Evolutionary conservation across 2,888 invertebrate genomes (phyloP).

Genomic region (Hyposoter didymator): DNA sequence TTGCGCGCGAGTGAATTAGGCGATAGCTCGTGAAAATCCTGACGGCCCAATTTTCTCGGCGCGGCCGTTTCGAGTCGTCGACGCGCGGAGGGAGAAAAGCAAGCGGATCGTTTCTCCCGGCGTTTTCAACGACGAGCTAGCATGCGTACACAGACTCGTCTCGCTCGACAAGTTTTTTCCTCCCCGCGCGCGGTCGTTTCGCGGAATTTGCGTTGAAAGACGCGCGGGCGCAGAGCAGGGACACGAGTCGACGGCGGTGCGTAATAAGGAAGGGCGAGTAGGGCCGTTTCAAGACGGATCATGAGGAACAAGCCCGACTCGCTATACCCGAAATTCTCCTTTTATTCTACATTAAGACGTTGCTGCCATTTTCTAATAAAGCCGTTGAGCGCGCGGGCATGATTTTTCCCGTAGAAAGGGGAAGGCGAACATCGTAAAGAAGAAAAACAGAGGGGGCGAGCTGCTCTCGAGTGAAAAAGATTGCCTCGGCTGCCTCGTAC

Average conservation of each 20-base stretch:
- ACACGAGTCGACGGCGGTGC: too few species aligned
- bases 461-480: constrained; percentile 77
- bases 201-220: too few species aligned
- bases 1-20: constrained; percentile 47
- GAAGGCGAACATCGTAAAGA: constrained; percentile 59
- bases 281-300: too few species aligned
- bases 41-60: constrained; percentile 57
- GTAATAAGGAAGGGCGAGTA: too few species aligned
- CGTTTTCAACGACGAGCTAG: too few species aligned
- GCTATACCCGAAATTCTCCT: constrained; percentile 33
- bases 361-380: constrained; percentile 83
- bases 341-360: constrained; percentile 78
- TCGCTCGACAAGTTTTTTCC: constrained; percentile 28
- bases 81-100: constrained; percentile 6
- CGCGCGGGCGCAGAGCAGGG: too few species aligned
- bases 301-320: too few species aligned
- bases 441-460: constrained; percentile 72
- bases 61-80: constrained; percentile 11
- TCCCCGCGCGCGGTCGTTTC: too few species aligned
- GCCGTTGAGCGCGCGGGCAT: constrained; percentile 68
- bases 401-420: constrained; percentile 1
- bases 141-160: too few species aligned
- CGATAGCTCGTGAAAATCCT: constrained; percentile 52
- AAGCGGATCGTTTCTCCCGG: constrained; percentile 61
- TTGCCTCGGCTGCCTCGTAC: constrained; percentile 70